Evolutionary conservation across 2,888 invertebrate species (phyloP), one percentile per base, ranked within the genome.

Genomic region (Tenthredo distinguenda): DNA sequence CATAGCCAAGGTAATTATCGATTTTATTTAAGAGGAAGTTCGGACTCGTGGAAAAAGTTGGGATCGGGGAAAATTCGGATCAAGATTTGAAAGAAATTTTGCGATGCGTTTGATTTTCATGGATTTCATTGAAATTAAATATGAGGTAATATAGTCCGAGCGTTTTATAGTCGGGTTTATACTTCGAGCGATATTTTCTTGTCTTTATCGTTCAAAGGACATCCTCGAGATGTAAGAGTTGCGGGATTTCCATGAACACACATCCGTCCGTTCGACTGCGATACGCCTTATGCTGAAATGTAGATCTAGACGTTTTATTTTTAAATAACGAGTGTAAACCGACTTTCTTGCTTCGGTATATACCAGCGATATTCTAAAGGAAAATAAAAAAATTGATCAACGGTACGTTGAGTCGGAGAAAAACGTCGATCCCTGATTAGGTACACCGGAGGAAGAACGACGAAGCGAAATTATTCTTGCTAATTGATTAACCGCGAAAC

Each of bases 1-100:
- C 92, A 92, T 87, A 93, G 88, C 87, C 92, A 93, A 92, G 92
- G 92, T 93, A 83, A 82, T 50, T 34, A 71, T 62, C n/a, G 21
- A 62, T 50, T 55, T 18, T 40, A 43, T 2, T 26, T 26, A 18
- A 26, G 5, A 43, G 18, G 21, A 76, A 76, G 9, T 76, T 43
- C n/a, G 5, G n/a, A 15, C 10, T 43, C 26, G 10, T 12, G 43
- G 26, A 26, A n/a, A n/a, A n/a, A n/a, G n/a, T 47, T 10, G 43
- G 9, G 12, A 15, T 47, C 12, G 31, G 9, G 34, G 15, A 37
- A 18, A 15, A n/a, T n/a, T n/a, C n/a, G n/a, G n/a, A n/a, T n/a
- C n/a, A n/a, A n/a, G n/a, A n/a, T n/a, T n/a, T n/a, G n/a, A n/a
- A n/a, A n/a, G n/a, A n/a, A n/a, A n/a, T 10, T 1, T 40, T 40